Evolutionary conservation across 1,140 invertebrate genomes (phyloP).

Genomic region (Cheumatopsyche charites): DNA sequence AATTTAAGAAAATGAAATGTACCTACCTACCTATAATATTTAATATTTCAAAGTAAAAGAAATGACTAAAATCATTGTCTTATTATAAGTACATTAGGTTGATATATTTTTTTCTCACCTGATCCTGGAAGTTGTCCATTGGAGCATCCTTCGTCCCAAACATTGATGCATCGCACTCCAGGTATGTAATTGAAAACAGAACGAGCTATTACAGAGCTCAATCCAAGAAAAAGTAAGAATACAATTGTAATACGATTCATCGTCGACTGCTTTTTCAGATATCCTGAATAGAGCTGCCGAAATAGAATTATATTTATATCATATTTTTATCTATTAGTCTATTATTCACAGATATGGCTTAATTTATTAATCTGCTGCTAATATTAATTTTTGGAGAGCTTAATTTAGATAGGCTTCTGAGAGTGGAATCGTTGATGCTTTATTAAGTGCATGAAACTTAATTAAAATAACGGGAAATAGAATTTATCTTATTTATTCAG

Average conservation of each 20-base stretch:
- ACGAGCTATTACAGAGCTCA: neutral
- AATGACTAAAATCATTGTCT: constrained; percentile 1
- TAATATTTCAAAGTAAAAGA: no score
- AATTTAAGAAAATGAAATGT: no score
- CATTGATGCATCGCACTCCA: constrained; percentile 53
- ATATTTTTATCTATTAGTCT: neutral
- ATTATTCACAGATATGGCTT: no score
- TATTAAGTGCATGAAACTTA: neutral
- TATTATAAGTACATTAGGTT: no score
- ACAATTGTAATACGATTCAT: constrained; percentile 19
- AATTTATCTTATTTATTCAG: no score
- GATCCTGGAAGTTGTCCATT: constrained; percentile 50
- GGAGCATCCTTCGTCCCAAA: constrained; percentile 54
- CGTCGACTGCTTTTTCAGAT: neutral
- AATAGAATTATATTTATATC: neutral
- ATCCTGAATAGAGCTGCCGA: neutral
- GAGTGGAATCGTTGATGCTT: neutral
- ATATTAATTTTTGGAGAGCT: no score
- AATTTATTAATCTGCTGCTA: no score
- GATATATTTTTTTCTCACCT: constrained; percentile 48
- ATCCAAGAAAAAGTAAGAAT: neutral
- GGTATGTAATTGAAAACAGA: constrained; percentile 51
- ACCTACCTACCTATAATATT: no score
- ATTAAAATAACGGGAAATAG: neutral
- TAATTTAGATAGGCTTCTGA: neutral